A percentile compares a stretch with the other conserved stretches of the same genome.
These are phyloP conservation scores for Chrysemys picta DNA, from an alignment of 2,113 vertebrate genomes.

Conservation along the genomic window DNA sequence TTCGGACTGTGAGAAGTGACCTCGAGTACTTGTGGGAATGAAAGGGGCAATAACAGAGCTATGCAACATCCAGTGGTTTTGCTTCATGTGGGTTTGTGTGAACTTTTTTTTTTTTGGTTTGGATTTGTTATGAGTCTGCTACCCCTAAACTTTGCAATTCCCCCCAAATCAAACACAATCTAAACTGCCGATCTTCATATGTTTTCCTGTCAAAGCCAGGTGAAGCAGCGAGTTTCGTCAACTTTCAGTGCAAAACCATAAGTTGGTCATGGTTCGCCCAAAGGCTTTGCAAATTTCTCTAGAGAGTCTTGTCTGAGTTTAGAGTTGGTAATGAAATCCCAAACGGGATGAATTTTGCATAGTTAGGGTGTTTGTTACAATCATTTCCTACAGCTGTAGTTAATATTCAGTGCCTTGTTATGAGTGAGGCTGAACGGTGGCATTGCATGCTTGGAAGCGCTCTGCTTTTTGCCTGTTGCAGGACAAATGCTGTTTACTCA, in stretches of 20 bases:
- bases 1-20: background rate
- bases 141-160: background rate
- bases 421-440: background rate
- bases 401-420: background rate
- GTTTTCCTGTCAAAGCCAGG: background rate
- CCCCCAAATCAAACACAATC: background rate
- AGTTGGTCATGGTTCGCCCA: background rate
- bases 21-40: fast-evolving
- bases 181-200: background rate
- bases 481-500: background rate
- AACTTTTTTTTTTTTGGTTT: background rate
- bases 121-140: background rate
- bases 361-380: background rate
- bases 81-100: background rate
- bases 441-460: background rate
- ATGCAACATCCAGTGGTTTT: background rate
- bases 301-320: background rate
- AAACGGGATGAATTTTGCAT: background rate
- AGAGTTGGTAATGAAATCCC: background rate
- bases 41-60: background rate
- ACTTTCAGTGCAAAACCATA: background rate
- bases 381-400: background rate
- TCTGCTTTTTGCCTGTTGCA: background rate
- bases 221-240: background rate
- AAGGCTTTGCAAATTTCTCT: background rate